A percentile compares a stretch with the other conserved stretches of the same genome.
Conservation (phyloP, 2,113 vertebrate species). For the Hippolais icterina region DNA sequence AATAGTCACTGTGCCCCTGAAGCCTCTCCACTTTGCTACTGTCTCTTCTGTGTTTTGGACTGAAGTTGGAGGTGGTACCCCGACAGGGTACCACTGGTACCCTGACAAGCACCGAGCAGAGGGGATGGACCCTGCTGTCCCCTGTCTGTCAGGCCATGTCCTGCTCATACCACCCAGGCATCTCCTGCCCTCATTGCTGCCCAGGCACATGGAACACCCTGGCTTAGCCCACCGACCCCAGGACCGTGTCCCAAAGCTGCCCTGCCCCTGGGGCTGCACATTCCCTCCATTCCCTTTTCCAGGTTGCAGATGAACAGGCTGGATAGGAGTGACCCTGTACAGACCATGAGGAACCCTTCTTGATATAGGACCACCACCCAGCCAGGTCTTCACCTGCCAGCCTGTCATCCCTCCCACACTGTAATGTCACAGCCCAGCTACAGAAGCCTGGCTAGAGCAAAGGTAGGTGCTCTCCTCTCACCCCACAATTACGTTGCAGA, state of each 20-base stretch:
- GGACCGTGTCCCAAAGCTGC: background rate
- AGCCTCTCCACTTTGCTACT: background rate
- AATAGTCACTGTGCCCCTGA: background rate
- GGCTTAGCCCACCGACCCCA: background rate
- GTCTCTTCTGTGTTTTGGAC: background rate
- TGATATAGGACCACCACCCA: background rate
- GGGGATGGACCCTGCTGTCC: background rate
- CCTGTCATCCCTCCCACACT: accelerated
- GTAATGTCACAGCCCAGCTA: background rate
- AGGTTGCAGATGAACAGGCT: background rate
- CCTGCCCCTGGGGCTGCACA: background rate
- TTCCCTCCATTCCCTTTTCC: background rate
- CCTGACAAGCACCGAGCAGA: background rate
- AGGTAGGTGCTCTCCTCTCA: background rate
- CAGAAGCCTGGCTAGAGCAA: background rate
- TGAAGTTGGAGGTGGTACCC: background rate
- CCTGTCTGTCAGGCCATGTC: accelerated
- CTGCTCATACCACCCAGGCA: background rate
- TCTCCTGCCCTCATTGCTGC: accelerated
- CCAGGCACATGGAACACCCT: background rate
- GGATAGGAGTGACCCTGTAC: background rate
- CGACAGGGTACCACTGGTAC: no score
- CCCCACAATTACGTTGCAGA: accelerated
- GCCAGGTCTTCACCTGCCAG: accelerated
- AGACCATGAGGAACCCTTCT: background rate